Evolutionary conservation across 2,113 vertebrate genomes (phyloP), one percentile per base, ranked within the genome.

Genomic region (Dromas ardeola): DNA sequence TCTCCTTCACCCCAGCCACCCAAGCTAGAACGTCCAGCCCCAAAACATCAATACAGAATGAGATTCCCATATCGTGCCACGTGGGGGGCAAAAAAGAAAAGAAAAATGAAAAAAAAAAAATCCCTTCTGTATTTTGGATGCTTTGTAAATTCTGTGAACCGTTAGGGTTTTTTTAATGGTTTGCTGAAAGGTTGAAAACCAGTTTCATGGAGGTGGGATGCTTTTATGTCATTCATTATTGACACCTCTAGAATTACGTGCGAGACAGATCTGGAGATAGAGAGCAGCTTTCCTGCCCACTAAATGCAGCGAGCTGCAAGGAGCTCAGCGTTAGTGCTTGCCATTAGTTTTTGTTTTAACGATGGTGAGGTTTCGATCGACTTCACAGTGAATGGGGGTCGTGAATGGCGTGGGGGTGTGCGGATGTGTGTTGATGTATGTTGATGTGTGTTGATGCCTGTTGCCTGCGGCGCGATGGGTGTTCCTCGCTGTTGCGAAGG

Each of bases 61-160:
- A 16, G 11, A 45, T 78, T 73, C 15, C 23, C 6, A 2, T 36
- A 50, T 34, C 4, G 2, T 49, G 42, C 32, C 2, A 1, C 3
- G 1, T 15, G 20, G 12, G 3, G 9, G 6, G 4, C 3, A 0
- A 1, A 15, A 43, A 69, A 4, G 21, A 32, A 49, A 63, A 69
- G 7, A 34, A 8, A 76, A 34, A 45, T 11, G 5, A 3, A 47
- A 16, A 43, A 4, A 3, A 52, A 21, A 15, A 59, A 53, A 15
- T 25, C 13, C 11, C 16, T 50, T 67, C 13, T n/a, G 53, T 6
- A 1, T 66, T 56, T n/a, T 45, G 36, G 14, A 9, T 73, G 45
- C 63, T 73, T 40, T 86, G 58, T 66, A 16, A 36, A 13, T 66
- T 66, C 59, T 45, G 9, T n/a, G 76, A 83, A 52, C 77, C 3